Base-by-base conservation (phyloP, 2,888 invertebrate species). In the Troilus luridus region DNA sequence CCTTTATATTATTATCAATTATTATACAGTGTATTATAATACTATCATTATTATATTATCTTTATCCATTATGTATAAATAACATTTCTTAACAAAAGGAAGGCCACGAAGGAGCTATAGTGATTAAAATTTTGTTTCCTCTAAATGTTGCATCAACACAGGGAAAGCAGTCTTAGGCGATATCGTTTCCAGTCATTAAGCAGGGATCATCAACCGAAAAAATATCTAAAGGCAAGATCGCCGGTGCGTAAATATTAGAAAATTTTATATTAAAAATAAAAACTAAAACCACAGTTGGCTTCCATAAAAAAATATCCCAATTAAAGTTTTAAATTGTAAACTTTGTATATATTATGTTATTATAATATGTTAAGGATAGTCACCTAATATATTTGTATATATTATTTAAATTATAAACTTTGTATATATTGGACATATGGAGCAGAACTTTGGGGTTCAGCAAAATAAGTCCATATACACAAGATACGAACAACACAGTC, bases 131-230 rank as follows among this genome's bases (percentile, higher is more conserved):
- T n/a, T 21, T n/a, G 19, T 56, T 85, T n/a, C 56, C 54, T 10
- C 21, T 21, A 81, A 21, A 21, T 8, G 54, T 81, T 54, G 85
- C 85, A n/a, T 6, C n/a, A 56, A 56, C 11, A 14, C n/a, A 58
- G 85, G 56, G 85, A 85, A 85, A 85, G 56, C 56, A n/a, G 56
- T 58, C 85, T 85, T 85, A 56, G n/a, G 85, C 56, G 56, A 85
- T 56, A 0, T 1, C 2, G 19, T 85, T 85, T 58, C 56, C n/a
- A 85, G 56, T 85, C 85, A 85, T 58, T 58, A 58, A 12, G 56
- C 85, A 58, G 54, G 9, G 56, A 54, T 77, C 85, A 85, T 58
- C 85, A 58, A 85, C 85, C 85, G 85, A n/a, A 56, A 85, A 54
- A 6, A 12, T 58, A 0, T 67, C 6, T 11, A 8, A 17, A 77